These are phyloP conservation scores for Neodiprion pinetum DNA, from an alignment of 1,140 invertebrate genomes.

Conservation along the genomic window DNA sequence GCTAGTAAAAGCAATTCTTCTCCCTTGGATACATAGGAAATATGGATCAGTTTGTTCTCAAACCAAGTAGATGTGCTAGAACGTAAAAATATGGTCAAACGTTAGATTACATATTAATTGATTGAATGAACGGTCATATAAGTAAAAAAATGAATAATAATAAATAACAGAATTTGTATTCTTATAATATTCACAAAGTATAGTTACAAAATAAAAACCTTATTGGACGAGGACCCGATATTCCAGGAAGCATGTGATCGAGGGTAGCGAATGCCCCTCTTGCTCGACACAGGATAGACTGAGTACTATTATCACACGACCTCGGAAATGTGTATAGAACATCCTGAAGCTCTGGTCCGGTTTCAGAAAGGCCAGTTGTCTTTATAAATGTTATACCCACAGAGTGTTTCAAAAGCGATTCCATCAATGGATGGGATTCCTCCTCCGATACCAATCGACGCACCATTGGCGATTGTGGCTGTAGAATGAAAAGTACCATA, in stretches of 20 bases:
- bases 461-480: constrained; percentile 62
- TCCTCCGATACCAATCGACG: constrained; percentile 62
- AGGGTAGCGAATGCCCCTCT: constrained; percentile 74
- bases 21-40: constrained; percentile 64
- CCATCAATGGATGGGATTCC: constrained; percentile 61
- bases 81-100: constrained; percentile 19
- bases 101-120: neutral
- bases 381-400: constrained; percentile 70
- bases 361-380: constrained; percentile 67
- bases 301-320: constrained; percentile 65
- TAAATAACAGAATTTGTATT: constrained; percentile 25
- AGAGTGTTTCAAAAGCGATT: constrained; percentile 64
- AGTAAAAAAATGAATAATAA: constrained; percentile 20
- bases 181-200: neutral
- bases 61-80: constrained; percentile 64
- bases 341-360: constrained; percentile 68
- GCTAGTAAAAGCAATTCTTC: constrained; percentile 66
- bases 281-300: constrained; percentile 62
- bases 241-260: constrained; percentile 71
- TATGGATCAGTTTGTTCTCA: constrained; percentile 63
- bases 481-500: constrained; percentile 31
- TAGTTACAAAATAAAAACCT: constrained; percentile 39
- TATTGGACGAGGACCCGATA: constrained; percentile 64
- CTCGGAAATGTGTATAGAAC: constrained; percentile 73
- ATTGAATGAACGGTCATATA: neutral